Conservation (phyloP, 2,113 vertebrate species). For the Vicugna pacos region DNA sequence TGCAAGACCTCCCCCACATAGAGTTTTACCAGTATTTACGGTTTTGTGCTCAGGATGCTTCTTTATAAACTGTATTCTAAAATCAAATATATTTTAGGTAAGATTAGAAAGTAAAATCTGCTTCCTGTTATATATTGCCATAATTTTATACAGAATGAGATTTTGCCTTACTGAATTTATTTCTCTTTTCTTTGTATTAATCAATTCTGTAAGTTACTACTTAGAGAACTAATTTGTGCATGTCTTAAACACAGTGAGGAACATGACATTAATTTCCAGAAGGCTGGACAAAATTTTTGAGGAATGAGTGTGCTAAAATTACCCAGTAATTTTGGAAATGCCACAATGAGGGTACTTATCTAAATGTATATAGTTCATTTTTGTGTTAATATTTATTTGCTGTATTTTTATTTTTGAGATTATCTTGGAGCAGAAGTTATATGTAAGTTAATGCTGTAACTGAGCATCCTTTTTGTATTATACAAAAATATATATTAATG, state of each 20-base stretch:
- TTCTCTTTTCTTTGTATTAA: neutral
- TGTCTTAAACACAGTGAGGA: neutral
- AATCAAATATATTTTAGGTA: neutral
- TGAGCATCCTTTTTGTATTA: neutral
- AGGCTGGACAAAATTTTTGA: neutral
- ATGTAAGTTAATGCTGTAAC: neutral
- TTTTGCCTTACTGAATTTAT: conserved; percentile 31
- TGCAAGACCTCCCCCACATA: neutral
- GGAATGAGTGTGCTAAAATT: neutral
- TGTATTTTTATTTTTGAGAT: conserved; percentile 27
- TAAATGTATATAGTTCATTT: neutral
- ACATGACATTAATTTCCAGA: neutral
- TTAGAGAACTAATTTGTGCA: neutral
- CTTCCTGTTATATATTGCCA: neutral
- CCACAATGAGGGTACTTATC: neutral
- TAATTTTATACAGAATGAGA: neutral
- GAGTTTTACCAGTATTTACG: neutral
- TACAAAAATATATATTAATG: neutral
- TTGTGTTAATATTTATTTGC: conserved; percentile 27
- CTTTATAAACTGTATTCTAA: neutral
- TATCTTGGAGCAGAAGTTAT: neutral
- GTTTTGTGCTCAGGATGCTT: conserved; percentile 22
- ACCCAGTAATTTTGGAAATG: conserved; percentile 2
- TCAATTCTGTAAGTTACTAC: neutral
- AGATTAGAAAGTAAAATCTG: neutral